phyloP scores from a whole-genome alignment of 2,888 invertebrate species.

The Pedicia rivosa region DNA sequence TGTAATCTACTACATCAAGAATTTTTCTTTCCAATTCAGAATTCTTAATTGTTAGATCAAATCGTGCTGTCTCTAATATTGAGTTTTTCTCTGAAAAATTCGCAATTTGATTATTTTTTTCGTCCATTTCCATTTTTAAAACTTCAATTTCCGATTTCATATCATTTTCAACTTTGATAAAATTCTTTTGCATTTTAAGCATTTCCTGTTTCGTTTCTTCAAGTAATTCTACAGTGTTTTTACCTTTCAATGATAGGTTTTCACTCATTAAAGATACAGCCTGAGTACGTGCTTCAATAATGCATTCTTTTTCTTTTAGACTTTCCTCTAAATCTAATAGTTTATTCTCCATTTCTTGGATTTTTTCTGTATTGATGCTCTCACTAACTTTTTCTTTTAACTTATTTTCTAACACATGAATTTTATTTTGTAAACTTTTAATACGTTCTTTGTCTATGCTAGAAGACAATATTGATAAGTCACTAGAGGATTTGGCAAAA shows the following conservation, averaged over 20 bases:
- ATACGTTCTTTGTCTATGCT: conserved; percentile 21
- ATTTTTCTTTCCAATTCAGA: conserved; percentile 31
- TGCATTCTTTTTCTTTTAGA: conserved; percentile 66
- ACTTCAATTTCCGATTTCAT: conserved; percentile 50
- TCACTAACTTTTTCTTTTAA: conserved; percentile 20
- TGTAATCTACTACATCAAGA: conserved; percentile 21
- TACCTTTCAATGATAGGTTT: conserved; percentile 41
- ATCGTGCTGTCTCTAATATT: conserved; percentile 33
- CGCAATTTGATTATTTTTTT: conserved; percentile 37
- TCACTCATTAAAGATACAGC: conserved; percentile 62
- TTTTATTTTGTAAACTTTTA: conserved; percentile 5
- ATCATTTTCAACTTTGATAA: conserved; percentile 49
- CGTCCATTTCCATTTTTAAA: conserved; percentile 36
- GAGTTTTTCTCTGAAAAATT: conserved; percentile 40
- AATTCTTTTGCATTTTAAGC: conserved; percentile 64
- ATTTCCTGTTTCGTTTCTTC: conserved; percentile 70
- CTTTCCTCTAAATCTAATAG: conserved; percentile 71
- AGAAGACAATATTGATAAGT: conserved; percentile 20
- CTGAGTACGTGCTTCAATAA: conserved; percentile 65
- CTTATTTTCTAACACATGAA: conserved; percentile 20
- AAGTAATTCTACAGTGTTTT: conserved; percentile 51
- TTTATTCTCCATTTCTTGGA: conserved; percentile 17
- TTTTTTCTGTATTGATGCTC: conserved; percentile 8
- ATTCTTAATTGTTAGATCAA: conserved; percentile 34
- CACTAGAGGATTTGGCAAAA: conserved; percentile 22